Base-by-base conservation (phyloP, 1,140 invertebrate genomes). In the Chelonus insularis region DNA sequence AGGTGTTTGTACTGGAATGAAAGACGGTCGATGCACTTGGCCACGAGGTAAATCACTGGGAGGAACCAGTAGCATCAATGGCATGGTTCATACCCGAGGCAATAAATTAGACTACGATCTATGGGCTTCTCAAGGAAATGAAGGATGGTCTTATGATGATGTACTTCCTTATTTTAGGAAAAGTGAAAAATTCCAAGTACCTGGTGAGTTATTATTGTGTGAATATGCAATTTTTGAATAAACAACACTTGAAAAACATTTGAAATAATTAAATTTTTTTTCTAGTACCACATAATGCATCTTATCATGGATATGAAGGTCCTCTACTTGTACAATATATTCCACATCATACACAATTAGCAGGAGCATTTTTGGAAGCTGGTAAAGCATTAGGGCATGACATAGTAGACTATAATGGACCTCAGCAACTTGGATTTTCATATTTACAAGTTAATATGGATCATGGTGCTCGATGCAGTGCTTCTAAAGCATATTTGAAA, bases 61-160 rank as follows among this genome's bases (percentile, higher is more conserved):
- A 1, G 94, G 94, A 1, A 87, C 85, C 8, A 89, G 88, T 1
- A 86, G 85, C 0, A 86, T 93, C 11, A 95, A 95, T 77, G 92
- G 87, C 2, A 93, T 95, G 91, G 77, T 92, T 1, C 91, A 93
- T 70, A 77, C 91, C 0, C 81, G 88, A 58, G 91, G 91, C 0
- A 88, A 90, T 73, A 80, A 83, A 1, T 71, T 68, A 8, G 89
- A 91, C 66, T 91, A 85, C 67, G 84, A 91, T 68, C 65, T 82
- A 1, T 91, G 89, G 89, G 84, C 83, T 2, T 63, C 67, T 7
- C 70, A 82, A 20, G 87, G 88, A 0, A 83, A 84, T 57, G 34
- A 65, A 0, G 86, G 86, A 0, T 84, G 83, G 83, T 72, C 67
- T 9, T 89, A 85, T n/a, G n/a, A n/a, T n/a, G n/a, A n/a, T n/a